Base-by-base conservation (phyloP, 2,888 invertebrate genomes). In the Chymomyza fuscimana region DNA sequence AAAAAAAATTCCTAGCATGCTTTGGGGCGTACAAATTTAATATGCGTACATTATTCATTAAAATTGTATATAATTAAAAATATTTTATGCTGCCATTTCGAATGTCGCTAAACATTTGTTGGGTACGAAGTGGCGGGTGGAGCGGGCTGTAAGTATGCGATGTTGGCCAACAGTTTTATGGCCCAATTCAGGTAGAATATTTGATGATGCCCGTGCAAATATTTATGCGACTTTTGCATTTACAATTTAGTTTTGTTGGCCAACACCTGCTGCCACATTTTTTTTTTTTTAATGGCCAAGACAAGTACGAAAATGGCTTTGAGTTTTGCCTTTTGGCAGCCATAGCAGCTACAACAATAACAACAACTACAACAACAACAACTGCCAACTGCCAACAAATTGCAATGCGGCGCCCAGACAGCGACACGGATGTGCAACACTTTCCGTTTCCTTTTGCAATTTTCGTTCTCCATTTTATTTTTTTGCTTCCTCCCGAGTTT, bases 361-460 rank as follows among this genome's bases (percentile, higher is more conserved):
- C 40, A 64, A 61, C 58, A 54, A 36, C 29, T 16, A 15, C 19
- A 58, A 32, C 29, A 70, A 50, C 50, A 63, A n/a, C n/a, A n/a
- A n/a, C n/a, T n/a, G n/a, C n/a, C n/a, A n/a, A 32, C 19, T 62
- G 29, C 29, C 36, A 67, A 22, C 29, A 58, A 46, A 67, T 16
- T 32, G 59, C 46, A 52, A 67, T 51, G n/a, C 32, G 22, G 22
- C 22, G 22, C 56, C 19, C 25, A 59, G 25, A 59, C 19, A 65
- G 25, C 56, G 69, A 74, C 69, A 82, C 80, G 85, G 82, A 84
- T 82, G 76, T 85, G 86, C 84, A 84, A 84, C 84, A 84, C 87
- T 86, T 85, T 82, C 78, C 85, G 73, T 76, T 79, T 85, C 76
- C 77, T 70, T 66, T 63, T 75, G 82, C 76, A 74, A 72, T 86